These are phyloP conservation scores for Catocala sponsa DNA, from an alignment of 2,888 invertebrate species.

Conservation along the genomic window DNA sequence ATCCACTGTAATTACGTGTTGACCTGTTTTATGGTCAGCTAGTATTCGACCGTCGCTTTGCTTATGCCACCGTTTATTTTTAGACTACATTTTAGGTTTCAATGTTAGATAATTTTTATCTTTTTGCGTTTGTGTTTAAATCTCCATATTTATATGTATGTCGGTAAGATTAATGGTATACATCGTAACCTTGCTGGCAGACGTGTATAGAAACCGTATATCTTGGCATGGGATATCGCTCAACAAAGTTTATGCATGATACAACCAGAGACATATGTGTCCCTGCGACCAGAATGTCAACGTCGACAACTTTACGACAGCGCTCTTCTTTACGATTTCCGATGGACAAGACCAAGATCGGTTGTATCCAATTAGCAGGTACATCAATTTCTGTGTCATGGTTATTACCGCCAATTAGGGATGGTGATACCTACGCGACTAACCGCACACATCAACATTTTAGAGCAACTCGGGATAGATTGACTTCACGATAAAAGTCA, in stretches of 20 bases:
- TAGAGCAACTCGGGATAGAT: slow-evolving; percentile 37
- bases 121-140: slow-evolving; percentile 26
- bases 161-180: slow-evolving; percentile 12
- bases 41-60: slow-evolving; percentile 30
- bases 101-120: slow-evolving; percentile 27
- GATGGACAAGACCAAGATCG: slow-evolving; percentile 56
- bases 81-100: slow-evolving; percentile 31
- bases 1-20: slow-evolving; percentile 56
- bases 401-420: slow-evolving; percentile 52
- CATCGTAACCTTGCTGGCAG: slow-evolving; percentile 24
- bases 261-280: slow-evolving; percentile 49
- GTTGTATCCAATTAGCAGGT: slow-evolving; percentile 55
- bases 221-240: slow-evolving; percentile 39
- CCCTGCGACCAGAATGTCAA: slow-evolving; percentile 47
- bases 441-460: slow-evolving; percentile 39
- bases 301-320: slow-evolving; percentile 54
- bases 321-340: slow-evolving; percentile 60
- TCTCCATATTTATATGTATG: slow-evolving; percentile 20
- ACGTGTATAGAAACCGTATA: slow-evolving; percentile 35
- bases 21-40: slow-evolving; percentile 52
- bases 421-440: slow-evolving; percentile 38
- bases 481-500: slow-evolving; percentile 14
- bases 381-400: slow-evolving; percentile 54
- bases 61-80: slow-evolving; percentile 36
- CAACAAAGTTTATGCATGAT: slow-evolving; percentile 51